phyloP scores from a whole-genome alignment of 35 echinoderm and acorn worm species.

The Amphiura filiformis region DNA sequence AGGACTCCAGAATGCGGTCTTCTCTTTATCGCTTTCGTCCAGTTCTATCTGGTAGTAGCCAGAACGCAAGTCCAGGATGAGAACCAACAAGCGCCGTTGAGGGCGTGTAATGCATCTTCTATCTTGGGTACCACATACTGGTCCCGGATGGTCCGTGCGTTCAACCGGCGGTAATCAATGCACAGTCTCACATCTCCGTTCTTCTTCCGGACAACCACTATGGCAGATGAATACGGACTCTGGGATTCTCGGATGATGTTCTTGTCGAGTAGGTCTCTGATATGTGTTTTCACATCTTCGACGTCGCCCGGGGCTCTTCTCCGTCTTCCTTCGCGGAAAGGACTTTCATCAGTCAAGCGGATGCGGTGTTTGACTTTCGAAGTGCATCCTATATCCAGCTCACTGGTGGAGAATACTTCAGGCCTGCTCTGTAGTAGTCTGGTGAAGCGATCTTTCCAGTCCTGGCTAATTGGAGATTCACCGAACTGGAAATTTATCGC shows the following conservation, averaged over 20 bases:
- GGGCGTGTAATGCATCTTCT: slow-evolving; percentile 34
- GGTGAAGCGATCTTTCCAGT: neutral
- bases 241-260: neutral
- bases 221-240: slow-evolving; percentile 35
- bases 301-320: neutral
- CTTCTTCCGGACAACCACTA: slow-evolving; percentile 49
- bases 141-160: slow-evolving; percentile 25
- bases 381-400: neutral
- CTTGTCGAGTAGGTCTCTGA: neutral
- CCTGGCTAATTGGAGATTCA: neutral
- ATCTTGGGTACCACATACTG: slow-evolving; percentile 24
- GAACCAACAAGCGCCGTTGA: slow-evolving; percentile 19
- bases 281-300: neutral
- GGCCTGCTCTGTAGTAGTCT: neutral
- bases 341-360: neutral
- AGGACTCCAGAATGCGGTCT: slow-evolving; percentile 41
- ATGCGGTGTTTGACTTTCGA: neutral
- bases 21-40: neutral
- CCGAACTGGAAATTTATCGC: neutral
- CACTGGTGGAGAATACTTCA: slow-evolving; percentile 17
- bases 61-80: slow-evolving; percentile 7
- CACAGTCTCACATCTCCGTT: slow-evolving; percentile 31
- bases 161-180: slow-evolving; percentile 48
- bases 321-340: neutral
- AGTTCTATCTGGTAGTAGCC: slow-evolving; percentile 31